phyloP scores from a whole-genome alignment of 2,888 invertebrate species.

The Hirtodrosophila alboralis region DNA sequence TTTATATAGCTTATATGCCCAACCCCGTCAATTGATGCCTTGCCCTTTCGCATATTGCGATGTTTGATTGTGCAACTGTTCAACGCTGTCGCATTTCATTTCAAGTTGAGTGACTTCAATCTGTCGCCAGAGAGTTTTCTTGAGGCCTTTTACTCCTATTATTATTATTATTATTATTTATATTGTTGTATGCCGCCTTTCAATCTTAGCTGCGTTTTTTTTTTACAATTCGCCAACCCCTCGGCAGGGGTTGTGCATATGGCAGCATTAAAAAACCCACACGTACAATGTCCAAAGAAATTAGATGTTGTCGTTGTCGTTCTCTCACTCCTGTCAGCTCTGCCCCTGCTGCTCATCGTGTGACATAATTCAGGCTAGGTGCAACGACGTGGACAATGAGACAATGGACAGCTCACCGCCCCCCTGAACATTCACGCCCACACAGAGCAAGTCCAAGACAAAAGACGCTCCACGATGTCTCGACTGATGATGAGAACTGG shows the following conservation, averaged over 20 bases:
- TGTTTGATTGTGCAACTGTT: conserved; percentile 77
- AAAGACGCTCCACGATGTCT: conserved; percentile 54
- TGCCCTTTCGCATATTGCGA: conserved; percentile 50
- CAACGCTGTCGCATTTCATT: conserved; percentile 81
- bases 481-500: not conserved
- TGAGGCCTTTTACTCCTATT: conserved; percentile 66
- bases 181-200: conserved; percentile 36
- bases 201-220: conserved; percentile 11
- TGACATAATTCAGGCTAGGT: conserved; percentile 79
- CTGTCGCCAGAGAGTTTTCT: conserved; percentile 78
- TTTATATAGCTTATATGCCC: conserved; percentile 23
- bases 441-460: conserved; percentile 33
- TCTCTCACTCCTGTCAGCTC: conserved; percentile 3
- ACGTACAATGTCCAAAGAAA: conserved; percentile 78
- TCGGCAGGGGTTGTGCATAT: conserved; percentile 82
- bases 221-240: conserved; percentile 60
- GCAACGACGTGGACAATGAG: conserved; percentile 66
- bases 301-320: conserved; percentile 62
- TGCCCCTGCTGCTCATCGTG: conserved; percentile 43
- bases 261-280: conserved; percentile 83
- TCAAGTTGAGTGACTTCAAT: conserved; percentile 84
- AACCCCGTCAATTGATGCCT: conserved; percentile 3
- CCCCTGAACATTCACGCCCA: conserved; percentile 37
- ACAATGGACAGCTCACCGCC: conserved; percentile 65
- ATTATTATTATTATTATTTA: conserved; percentile 50